Base-by-base conservation (phyloP, 2,797 vertebrate species). In the Hemitrygon akajei region DNA sequence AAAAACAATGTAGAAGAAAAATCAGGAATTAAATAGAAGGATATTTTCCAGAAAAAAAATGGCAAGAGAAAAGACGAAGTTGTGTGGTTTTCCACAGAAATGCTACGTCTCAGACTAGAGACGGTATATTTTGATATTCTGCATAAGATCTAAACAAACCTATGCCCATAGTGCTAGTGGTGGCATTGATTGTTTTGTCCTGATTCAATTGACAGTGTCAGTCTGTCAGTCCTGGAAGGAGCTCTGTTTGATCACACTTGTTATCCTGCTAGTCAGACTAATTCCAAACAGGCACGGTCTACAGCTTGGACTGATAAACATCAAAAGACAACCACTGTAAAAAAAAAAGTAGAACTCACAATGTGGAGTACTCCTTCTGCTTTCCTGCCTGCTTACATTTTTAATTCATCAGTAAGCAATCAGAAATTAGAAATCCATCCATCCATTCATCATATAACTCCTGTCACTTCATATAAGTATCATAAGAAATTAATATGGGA, bases 371-470 rank as follows among this genome's bases (percentile, higher is more conserved):
- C 25, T 93, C 91, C 73, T 93, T 93, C 71, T 71, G 40, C 37
- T 75, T 37, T 56, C 71, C n/a, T 95, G 94, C 94, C 93, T 60
- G 94, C 77, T 94, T 96, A 95, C 95, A 96, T 95, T 95, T 94
- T 58, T 93, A 94, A 95, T 96, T 95, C 96, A 95, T 95, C 95
- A 95, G 94, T 95, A 75, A 75, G 66, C 37, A 96, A 96, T 95
- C 93, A 95, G 95, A 95, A 94, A 94, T 96, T 96, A 94, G 95
- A 96, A 96, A 94, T 93, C 0, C 94, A 95, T 94, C 96, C 95
- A 97, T 97, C 96, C 97, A 96, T 96, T 96, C 96, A 96, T 95
- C 96, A 96, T 96, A 97, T 96, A 95, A 93, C 94, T 82, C 91
- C 95, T 95, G 95, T 95, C 95, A 96, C 95, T 96, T 96, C 96